Percentiles rank a stretch among this genome's conserved stretches.
These are phyloP conservation scores for Dasypolia templi DNA, from an alignment of 2,888 invertebrate species.

Conservation along the genomic window DNA sequence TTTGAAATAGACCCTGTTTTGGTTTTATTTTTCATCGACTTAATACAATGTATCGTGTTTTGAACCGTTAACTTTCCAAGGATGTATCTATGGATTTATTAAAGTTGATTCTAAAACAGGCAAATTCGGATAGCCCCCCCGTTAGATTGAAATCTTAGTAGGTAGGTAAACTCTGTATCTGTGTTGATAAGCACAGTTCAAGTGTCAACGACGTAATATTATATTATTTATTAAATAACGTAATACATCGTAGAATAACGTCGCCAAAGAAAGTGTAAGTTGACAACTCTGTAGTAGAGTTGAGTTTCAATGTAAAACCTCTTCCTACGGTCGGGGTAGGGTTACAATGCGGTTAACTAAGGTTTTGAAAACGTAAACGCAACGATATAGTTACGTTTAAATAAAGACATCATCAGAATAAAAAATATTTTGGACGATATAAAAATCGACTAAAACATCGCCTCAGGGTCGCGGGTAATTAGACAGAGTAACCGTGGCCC, in stretches of 20 bases:
- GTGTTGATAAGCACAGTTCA: slow-evolving; percentile 54
- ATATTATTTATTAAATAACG: slow-evolving; percentile 52
- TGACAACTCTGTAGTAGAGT: slow-evolving; percentile 42
- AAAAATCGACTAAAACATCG: background rate
- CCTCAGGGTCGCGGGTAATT: too few relatives aligned
- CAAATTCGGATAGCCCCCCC: too few relatives aligned
- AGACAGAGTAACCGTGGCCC: too few relatives aligned
- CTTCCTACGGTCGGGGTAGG: slow-evolving; percentile 40
- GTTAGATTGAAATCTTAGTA: slow-evolving; percentile 33
- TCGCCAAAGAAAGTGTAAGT: slow-evolving; percentile 49
- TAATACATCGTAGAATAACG: slow-evolving; percentile 11
- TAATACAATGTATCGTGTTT: too few relatives aligned
- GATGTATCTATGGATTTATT: too few relatives aligned
- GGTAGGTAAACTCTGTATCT: slow-evolving; percentile 39
- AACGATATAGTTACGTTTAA: too few relatives aligned
- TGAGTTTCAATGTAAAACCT: slow-evolving; percentile 34
- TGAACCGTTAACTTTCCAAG: too few relatives aligned
- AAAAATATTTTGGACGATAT: background rate
- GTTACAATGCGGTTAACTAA: slow-evolving; percentile 33
- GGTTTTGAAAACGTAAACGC: background rate
- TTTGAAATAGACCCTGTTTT: too few relatives aligned
- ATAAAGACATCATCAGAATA: too few relatives aligned
- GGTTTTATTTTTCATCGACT: too few relatives aligned
- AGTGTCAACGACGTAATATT: slow-evolving; percentile 38
- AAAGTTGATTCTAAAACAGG: too few relatives aligned